Conservation (phyloP, 2,888 invertebrate genomes). For the Eupithecia vulgata region DNA sequence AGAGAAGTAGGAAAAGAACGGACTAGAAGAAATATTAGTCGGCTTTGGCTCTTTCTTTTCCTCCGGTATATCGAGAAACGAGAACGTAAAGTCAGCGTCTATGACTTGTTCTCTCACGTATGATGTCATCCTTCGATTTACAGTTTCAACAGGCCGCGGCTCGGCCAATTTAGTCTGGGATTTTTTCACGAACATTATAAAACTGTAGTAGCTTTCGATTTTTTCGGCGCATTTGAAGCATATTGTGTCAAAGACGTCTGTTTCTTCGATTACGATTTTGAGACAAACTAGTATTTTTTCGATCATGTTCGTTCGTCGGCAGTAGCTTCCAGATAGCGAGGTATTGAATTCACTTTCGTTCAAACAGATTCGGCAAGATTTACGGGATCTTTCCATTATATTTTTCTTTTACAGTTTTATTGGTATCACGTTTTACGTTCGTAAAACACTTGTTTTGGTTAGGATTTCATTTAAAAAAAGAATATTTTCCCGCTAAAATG, state of each 20-base stretch:
- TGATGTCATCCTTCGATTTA: slow-evolving; percentile 62
- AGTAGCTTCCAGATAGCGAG: slow-evolving; percentile 66
- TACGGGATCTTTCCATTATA: slow-evolving; percentile 66
- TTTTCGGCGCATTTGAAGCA: slow-evolving; percentile 73
- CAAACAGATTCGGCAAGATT: slow-evolving; percentile 71
- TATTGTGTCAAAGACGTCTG: slow-evolving; percentile 65
- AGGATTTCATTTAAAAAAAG: neutral
- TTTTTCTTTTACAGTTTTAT: neutral
- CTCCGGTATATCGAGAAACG: slow-evolving; percentile 65
- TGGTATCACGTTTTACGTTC: neutral
- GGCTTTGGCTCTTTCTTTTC: slow-evolving; percentile 62
- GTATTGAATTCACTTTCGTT: slow-evolving; percentile 72
- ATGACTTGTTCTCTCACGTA: slow-evolving; percentile 68
- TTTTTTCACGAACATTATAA: slow-evolving; percentile 64
- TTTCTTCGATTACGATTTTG: slow-evolving; percentile 68
- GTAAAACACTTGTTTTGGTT: neutral
- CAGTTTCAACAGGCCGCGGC: slow-evolving; percentile 48
- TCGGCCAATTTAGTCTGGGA: slow-evolving; percentile 58
- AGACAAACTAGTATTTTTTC: slow-evolving; percentile 72
- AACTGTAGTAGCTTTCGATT: slow-evolving; percentile 72
- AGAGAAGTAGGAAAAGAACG: slow-evolving; percentile 74
- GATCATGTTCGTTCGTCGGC: slow-evolving; percentile 63
- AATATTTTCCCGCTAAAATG: slow-evolving; percentile 46
- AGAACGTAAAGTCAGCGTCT: slow-evolving; percentile 73
- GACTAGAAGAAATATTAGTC: slow-evolving; percentile 55